phyloP scores from a whole-genome alignment of 1,140 invertebrate genomes.

The Cylas formicarius region DNA sequence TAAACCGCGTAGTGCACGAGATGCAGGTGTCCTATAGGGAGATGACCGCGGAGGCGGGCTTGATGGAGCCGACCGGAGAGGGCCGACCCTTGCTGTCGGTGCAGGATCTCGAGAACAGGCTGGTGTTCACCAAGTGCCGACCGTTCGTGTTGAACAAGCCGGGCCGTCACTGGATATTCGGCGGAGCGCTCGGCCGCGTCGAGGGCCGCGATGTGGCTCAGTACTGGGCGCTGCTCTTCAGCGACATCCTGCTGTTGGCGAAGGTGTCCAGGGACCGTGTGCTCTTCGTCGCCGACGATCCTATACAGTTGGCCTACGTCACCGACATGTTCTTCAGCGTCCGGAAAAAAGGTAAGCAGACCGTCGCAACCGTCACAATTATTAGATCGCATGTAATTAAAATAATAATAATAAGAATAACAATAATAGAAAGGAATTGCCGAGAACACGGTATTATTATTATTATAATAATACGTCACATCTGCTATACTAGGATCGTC shows the following conservation, averaged over 20 bases:
- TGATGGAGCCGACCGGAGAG: slow-evolving; percentile 76
- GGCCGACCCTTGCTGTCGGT: slow-evolving; percentile 69
- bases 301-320: slow-evolving; percentile 65
- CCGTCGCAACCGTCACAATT: neutral
- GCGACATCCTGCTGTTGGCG: slow-evolving; percentile 74
- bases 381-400: no score
- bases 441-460: no score
- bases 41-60: slow-evolving; percentile 67
- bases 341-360: slow-evolving; percentile 63
- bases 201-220: slow-evolving; percentile 72
- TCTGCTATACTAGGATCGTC: no score
- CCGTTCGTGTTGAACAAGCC: slow-evolving; percentile 73
- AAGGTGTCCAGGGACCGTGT: slow-evolving; percentile 77
- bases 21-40: slow-evolving; percentile 62
- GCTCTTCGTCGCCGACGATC: slow-evolving; percentile 79
- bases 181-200: slow-evolving; percentile 71
- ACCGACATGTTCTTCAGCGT: slow-evolving; percentile 77
- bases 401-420: no score
- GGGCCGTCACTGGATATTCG: slow-evolving; percentile 80
- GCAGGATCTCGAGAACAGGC: slow-evolving; percentile 72
- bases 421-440: no score
- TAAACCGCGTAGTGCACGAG: slow-evolving; percentile 44
- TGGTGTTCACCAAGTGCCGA: slow-evolving; percentile 78
- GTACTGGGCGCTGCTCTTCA: slow-evolving; percentile 77
- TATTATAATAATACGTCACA: no score